Evolutionary conservation across 1,140 invertebrate species (phyloP).

Genomic region (Frieseomelitta varia): DNA sequence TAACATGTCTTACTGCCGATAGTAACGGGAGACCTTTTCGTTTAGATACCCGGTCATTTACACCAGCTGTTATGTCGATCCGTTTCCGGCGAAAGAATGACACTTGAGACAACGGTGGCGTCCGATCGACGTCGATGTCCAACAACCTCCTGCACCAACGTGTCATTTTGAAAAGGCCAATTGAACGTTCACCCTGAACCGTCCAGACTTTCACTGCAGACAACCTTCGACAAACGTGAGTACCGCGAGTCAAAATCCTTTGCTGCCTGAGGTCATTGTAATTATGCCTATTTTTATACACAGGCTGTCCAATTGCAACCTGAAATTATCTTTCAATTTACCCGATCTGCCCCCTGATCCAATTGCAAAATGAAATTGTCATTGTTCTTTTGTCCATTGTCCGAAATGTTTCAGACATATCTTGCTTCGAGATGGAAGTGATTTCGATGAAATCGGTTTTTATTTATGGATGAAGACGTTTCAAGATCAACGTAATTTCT

Average conservation of each 20-base stretch:
- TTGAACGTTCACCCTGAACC: background rate
- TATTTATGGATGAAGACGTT: too few relatives aligned
- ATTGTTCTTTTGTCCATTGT: too few relatives aligned
- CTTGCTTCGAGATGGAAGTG: too few relatives aligned
- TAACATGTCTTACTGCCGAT: constrained; percentile 21
- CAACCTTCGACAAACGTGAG: background rate
- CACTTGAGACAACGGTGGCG: constrained; percentile 29
- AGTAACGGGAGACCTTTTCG: constrained; percentile 51
- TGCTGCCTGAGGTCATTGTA: background rate
- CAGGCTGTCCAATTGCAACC: too few relatives aligned
- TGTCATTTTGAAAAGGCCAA: constrained; percentile 6
- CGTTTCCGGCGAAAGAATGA: constrained; percentile 31
- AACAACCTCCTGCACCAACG: background rate
- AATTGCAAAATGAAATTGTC: too few relatives aligned
- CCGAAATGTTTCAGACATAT: too few relatives aligned
- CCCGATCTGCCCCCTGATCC: too few relatives aligned
- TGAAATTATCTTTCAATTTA: too few relatives aligned
- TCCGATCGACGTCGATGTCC: background rate
- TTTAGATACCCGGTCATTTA: constrained; percentile 27
- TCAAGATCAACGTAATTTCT: too few relatives aligned
- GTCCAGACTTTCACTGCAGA: background rate
- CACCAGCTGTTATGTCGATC: constrained; percentile 18
- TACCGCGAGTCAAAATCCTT: background rate
- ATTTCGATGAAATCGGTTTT: too few relatives aligned
- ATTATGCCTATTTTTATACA: too few relatives aligned